phyloP scores from a whole-genome alignment of 2,113 vertebrate species.

The Carettochelys insculpta region DNA sequence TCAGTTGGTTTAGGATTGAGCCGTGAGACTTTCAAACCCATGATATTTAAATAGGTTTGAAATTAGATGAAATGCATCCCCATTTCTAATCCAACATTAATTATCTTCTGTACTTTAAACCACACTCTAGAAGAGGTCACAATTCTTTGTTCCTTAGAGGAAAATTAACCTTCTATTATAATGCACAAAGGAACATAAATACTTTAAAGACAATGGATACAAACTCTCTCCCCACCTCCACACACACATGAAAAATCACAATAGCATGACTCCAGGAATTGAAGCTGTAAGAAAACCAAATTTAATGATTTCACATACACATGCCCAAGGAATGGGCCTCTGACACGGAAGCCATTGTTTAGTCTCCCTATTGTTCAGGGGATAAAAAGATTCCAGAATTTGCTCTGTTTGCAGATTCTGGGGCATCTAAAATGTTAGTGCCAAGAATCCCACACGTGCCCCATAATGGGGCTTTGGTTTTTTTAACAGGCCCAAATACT shows the following conservation, averaged over 20 bases:
- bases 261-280: not conserved
- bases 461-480: not conserved
- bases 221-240: too few species aligned
- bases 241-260: accelerated
- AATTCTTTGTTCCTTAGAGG: not conserved
- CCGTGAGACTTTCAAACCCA: not conserved
- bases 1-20: not conserved
- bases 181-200: not conserved
- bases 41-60: not conserved
- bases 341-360: not conserved
- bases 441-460: not conserved
- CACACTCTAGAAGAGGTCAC: not conserved
- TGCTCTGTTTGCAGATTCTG: not conserved
- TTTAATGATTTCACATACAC: not conserved
- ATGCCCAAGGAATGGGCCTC: not conserved
- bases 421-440: not conserved
- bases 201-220: too few species aligned
- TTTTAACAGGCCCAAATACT: not conserved
- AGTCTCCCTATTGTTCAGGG: not conserved
- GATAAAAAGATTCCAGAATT: constrained; percentile 25
- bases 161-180: not conserved
- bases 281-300: not conserved
- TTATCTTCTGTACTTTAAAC: not conserved
- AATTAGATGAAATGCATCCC: not conserved
- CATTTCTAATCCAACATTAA: not conserved